Evolutionary conservation across 2,888 invertebrate species (phyloP), one percentile per base, ranked within the genome.

Genomic region (Callyntrura sp.): DNA sequence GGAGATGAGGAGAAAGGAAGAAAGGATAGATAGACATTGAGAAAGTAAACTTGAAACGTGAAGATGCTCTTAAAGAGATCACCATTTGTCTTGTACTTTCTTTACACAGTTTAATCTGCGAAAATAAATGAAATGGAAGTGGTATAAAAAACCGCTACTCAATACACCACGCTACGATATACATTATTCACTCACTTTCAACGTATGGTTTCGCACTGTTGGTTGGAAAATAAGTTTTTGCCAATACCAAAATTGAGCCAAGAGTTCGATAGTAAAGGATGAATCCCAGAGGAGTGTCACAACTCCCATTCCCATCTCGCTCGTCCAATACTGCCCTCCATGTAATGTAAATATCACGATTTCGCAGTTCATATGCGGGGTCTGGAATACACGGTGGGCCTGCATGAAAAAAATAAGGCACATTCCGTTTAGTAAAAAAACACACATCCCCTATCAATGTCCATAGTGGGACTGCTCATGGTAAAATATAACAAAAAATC

Each of bases 171-270:
- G 35, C 57, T 85, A 3, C 25, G n/a, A 55, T n/a, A 79, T 23
- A 28, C 20, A 51, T 48, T 89, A 68, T 68, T 68, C 85, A 85
- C 91, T 90, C 84, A 93, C 93, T 79, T 90, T 82, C 73, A 93
- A 81, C 28, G 93, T 93, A 79, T 92, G 90, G 91, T 93, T 93
- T 84, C 90, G 90, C 35, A 85, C 65, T 23, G 88, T 85, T 17
- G 92, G 91, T 65, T 89, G 92, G 86, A 93, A 91, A 88, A 92
- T 88, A 88, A 92, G 85, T 91, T 91, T 92, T 85, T 91, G 91
- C 91, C 92, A 92, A 85, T 93, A n/a, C 93, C 60, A 91, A 83
- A 60, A 92, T 90, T n/a, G 92, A 92, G 20, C 93, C 92, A n/a
- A 92, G 89, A 60, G 91, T 92, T 85, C 92, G 90, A 76, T 92